phyloP scores from a whole-genome alignment of 2,888 invertebrate species.

The Cephus pulcher region DNA sequence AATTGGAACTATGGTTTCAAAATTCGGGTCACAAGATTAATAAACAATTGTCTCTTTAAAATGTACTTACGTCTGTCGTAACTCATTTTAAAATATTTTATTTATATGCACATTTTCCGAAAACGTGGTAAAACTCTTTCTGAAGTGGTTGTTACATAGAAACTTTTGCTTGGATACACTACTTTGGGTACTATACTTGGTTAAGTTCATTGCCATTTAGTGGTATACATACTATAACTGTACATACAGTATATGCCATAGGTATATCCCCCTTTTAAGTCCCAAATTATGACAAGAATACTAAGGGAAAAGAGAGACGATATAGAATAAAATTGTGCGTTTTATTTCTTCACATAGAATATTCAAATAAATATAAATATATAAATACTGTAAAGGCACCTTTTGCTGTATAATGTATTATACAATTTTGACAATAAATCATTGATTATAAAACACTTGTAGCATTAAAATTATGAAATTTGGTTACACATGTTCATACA shows the following conservation, averaged over 20 bases:
- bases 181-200: not conserved
- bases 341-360: not conserved
- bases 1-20: not conserved
- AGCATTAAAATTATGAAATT: not conserved
- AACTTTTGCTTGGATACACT: not conserved
- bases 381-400: not conserved
- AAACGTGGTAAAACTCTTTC: not conserved
- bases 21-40: not conserved
- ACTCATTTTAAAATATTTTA: not conserved
- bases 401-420: not conserved
- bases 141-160: not conserved
- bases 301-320: not conserved
- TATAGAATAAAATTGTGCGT: not conserved
- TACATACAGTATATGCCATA: no score
- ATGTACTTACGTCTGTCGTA: not conserved
- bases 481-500: not conserved
- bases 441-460: not conserved
- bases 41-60: not conserved
- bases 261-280: not conserved
- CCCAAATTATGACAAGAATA: not conserved
- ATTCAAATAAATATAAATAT: not conserved
- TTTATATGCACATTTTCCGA: not conserved
- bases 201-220: not conserved
- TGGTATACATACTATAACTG: not conserved
- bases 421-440: not conserved